Conservation (phyloP, 2,113 vertebrate species). For the Siphamia tubifer region DNA sequence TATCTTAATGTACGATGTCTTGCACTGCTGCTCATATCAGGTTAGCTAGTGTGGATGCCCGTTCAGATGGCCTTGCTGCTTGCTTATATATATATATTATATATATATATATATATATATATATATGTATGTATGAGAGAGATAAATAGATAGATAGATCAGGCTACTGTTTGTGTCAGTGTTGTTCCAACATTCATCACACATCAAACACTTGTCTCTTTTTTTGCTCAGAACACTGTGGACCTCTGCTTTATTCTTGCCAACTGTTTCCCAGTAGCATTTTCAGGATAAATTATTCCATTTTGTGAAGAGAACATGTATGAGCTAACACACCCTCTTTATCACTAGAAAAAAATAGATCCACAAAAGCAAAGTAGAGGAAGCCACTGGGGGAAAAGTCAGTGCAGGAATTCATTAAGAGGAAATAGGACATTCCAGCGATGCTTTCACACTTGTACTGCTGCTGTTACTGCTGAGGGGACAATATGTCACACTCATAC, state of each 20-base stretch:
- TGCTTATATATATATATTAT: no score
- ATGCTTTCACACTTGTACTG: constrained; percentile 69
- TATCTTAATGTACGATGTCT: no score
- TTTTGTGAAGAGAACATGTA: constrained; percentile 56
- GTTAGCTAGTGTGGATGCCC: no score
- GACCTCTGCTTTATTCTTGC: constrained; percentile 31
- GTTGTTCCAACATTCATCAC: constrained; percentile 38
- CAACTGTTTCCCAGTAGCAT: constrained; percentile 10
- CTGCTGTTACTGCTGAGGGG: constrained; percentile 56
- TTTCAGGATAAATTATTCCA: constrained; percentile 42
- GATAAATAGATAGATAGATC: no score
- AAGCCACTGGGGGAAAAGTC: constrained; percentile 52
- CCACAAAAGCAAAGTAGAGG: constrained; percentile 66
- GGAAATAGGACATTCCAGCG: constrained; percentile 76
- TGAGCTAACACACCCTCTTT: constrained; percentile 63
- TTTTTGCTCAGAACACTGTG: constrained; percentile 17
- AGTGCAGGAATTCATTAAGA: constrained; percentile 61
- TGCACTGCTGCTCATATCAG: no score
- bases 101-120: no score
- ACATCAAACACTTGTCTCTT: constrained; percentile 5
- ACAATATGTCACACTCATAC: constrained; percentile 58
- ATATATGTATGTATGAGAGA: no score
- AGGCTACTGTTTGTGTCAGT: constrained; percentile 47
- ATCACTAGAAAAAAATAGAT: constrained; percentile 56
- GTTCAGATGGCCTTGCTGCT: no score